Evolutionary conservation across 1,140 invertebrate genomes (phyloP).

Genomic region (Sycophila sp.): DNA sequence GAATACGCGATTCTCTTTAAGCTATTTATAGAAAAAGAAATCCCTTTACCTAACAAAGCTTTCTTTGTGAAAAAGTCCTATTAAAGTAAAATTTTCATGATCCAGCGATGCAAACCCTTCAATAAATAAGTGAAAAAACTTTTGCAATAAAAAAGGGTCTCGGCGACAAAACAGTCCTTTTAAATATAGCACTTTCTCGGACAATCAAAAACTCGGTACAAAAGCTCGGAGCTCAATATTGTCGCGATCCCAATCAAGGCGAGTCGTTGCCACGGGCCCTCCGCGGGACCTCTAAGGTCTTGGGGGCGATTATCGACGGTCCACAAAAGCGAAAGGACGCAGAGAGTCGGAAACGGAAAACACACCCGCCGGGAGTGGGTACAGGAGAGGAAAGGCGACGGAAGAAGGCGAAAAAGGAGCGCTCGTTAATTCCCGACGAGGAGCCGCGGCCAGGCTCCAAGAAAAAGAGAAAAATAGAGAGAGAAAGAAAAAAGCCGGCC

Average conservation of each 20-base stretch:
- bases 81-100: too few relatives aligned
- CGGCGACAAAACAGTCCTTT: too few relatives aligned
- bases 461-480: background rate
- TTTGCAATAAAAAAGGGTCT: background rate
- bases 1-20: too few relatives aligned
- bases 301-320: slow-evolving; percentile 13
- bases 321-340: slow-evolving; percentile 15
- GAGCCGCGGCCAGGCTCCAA: too few relatives aligned
- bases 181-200: background rate
- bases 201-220: background rate
- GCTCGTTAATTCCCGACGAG: slow-evolving; percentile 12
- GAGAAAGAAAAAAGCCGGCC: slow-evolving; percentile 9
- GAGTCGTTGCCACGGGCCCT: background rate
- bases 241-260: background rate
- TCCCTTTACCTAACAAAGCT: too few relatives aligned
- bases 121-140: background rate
- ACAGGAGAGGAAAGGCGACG: background rate
- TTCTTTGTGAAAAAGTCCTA: too few relatives aligned
- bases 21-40: too few relatives aligned
- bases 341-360: background rate
- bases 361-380: too few relatives aligned
- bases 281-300: background rate
- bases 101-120: background rate
- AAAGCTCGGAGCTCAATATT: background rate
- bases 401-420: background rate